Base-by-base conservation (phyloP, 2,113 vertebrate species). In the Hassar affinis region DNA sequence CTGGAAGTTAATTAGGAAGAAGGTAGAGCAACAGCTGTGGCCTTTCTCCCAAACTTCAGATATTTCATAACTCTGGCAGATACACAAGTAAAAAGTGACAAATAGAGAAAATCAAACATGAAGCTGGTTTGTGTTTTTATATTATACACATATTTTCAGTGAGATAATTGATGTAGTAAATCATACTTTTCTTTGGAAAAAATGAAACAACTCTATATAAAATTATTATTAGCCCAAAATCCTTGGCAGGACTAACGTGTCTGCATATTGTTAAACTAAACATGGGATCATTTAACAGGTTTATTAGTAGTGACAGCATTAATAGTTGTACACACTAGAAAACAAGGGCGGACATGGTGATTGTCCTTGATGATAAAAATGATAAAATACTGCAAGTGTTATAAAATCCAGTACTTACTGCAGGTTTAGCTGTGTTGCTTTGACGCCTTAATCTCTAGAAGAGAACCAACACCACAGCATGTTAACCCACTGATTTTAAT, bases 381-480 rank as follows among this genome's bases (percentile, higher is more conserved):
- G 1, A 74, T 45, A 81, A 51, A 69, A 74, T 74, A 17, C 2
- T 74, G 3, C 12, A 22, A 52, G 8, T 79, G 10, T 75, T 12
- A 42, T 72, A 71, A 81, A 64, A 51, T 74, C 11, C 25, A 14
- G 59, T 20, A 89, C 94, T 93, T 90, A 95, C 95, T 90, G 86
- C 88, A 57, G 92, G 84, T 88, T 92, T 94, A 9, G 90, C 51
- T 57, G 85, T 52, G 87, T 90, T 93, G 79, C 83, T 92, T 78
- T 95, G 93, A 42, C 91, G 92, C 85, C 90, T 93, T 51, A 81
- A 64, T 86, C 94, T 94, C 95, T 95, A 90, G 12, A 90, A 91
- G 83, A 88, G 6, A 92, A 86, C 86, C 61, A 86, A 89, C 2
- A 17, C n/a, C 66, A 25, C 14, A 62, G 17, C 74, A 89, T 30